Percentiles rank a stretch among this genome's conserved stretches.
These are phyloP conservation scores for Connochaetes taurinus DNA, from an alignment of 2,113 vertebrate species.

Conservation along the genomic window DNA sequence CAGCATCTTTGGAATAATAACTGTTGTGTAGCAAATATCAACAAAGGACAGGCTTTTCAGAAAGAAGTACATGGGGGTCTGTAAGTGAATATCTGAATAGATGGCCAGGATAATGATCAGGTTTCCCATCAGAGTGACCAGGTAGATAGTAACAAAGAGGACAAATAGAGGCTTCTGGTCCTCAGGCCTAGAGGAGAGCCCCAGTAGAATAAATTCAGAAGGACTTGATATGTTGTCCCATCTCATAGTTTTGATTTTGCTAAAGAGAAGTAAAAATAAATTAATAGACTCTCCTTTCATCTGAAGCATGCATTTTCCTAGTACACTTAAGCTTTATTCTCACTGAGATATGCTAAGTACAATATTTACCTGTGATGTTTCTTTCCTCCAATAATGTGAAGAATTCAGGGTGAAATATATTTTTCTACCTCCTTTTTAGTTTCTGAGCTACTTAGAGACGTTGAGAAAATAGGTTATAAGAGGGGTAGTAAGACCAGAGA, in stretches of 20 bases:
- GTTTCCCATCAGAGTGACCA: neutral
- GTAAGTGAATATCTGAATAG: neutral
- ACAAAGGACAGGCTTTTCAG: neutral
- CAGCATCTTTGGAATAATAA: neutral
- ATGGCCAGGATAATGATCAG: neutral
- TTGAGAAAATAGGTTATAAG: neutral
- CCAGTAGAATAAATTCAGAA: slow-evolving; percentile 13
- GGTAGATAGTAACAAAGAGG: slow-evolving; percentile 14
- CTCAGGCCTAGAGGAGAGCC: neutral
- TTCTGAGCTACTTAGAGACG: neutral
- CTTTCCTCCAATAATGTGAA: neutral
- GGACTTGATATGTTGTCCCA: neutral
- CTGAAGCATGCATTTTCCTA: neutral
- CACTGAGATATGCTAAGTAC: neutral
- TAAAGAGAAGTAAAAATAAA: neutral
- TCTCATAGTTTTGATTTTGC: neutral
- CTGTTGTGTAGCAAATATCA: neutral
- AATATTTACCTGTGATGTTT: neutral
- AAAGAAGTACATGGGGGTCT: slow-evolving; percentile 27
- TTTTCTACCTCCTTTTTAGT: neutral
- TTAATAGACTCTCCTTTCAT: neutral
- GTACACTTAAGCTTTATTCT: neutral
- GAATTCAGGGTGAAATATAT: neutral
- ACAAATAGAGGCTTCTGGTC: slow-evolving; percentile 10
- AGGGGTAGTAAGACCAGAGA: neutral